A percentile compares a stretch with the other conserved stretches of the same genome.
These are phyloP conservation scores for Philantomba maxwellii DNA, from an alignment of 2,113 vertebrate genomes.

Conservation along the genomic window DNA sequence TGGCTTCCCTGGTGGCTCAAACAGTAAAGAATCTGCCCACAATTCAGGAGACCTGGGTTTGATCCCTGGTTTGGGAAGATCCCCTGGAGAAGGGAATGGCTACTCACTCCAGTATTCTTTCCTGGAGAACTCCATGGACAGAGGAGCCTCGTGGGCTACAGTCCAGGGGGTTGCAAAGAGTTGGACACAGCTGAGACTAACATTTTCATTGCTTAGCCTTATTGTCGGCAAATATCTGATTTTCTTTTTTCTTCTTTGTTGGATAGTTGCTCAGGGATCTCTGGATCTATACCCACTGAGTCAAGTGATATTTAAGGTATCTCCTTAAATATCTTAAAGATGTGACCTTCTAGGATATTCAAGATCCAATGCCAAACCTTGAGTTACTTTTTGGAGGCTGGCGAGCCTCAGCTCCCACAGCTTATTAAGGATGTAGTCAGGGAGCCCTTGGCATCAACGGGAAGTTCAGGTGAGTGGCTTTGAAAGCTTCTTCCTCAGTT, in stretches of 20 bases:
- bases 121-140: not conserved
- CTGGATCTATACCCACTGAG: not conserved
- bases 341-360: not conserved
- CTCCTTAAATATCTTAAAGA: not conserved
- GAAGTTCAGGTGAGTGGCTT: not conserved
- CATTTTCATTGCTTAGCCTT: not conserved
- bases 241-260: not conserved
- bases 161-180: not conserved
- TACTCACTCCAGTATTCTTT: not conserved
- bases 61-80: not conserved
- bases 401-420: not conserved
- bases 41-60: not conserved
- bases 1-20: not conserved
- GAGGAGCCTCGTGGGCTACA: not conserved
- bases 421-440: not conserved
- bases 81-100: not conserved
- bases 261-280: not conserved
- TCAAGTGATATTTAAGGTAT: slow-evolving; percentile 15
- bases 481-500: not conserved
- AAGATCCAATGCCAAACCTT: not conserved
- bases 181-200: not conserved
- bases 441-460: not conserved
- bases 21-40: not conserved
- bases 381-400: not conserved
- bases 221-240: not conserved